A percentile compares a stretch with the other conserved stretches of the same genome.
Conservation (phyloP, 2,888 invertebrate species). For the Meganola albula region DNA sequence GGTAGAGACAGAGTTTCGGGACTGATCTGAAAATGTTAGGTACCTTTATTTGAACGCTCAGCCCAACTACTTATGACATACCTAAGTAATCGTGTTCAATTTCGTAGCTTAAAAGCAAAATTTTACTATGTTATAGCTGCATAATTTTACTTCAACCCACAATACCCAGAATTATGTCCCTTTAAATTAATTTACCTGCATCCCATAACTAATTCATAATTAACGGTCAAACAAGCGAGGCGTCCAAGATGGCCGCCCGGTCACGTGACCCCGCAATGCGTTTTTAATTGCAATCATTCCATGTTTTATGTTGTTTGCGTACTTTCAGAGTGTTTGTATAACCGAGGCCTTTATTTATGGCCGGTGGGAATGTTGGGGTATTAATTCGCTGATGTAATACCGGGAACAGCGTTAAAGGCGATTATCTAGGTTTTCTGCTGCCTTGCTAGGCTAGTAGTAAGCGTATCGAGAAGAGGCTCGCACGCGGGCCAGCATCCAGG, state of each 20-base stretch:
- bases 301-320: slow-evolving; percentile 76
- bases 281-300: slow-evolving; percentile 77
- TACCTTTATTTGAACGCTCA: too few species aligned
- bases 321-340: slow-evolving; percentile 62
- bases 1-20: too few species aligned
- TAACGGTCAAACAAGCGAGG: slow-evolving; percentile 29
- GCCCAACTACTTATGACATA: too few species aligned
- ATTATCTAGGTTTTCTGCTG: slow-evolving; percentile 12
- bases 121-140: too few species aligned
- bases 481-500: too few species aligned
- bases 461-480: neutral
- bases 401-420: slow-evolving; percentile 17
- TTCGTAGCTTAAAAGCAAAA: too few species aligned
- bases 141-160: too few species aligned
- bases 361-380: slow-evolving; percentile 62
- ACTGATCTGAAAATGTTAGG: too few species aligned
- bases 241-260: slow-evolving; percentile 60
- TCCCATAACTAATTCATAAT: slow-evolving; percentile 38
- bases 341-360: slow-evolving; percentile 69
- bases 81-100: too few species aligned
- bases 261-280: slow-evolving; percentile 69
- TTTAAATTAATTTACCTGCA: too few species aligned
- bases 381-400: slow-evolving; percentile 42
- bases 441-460: slow-evolving; percentile 16
- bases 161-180: too few species aligned